These are phyloP conservation scores for Amazona guildingii DNA, from an alignment of 2,113 vertebrate genomes.

Conservation along the genomic window DNA sequence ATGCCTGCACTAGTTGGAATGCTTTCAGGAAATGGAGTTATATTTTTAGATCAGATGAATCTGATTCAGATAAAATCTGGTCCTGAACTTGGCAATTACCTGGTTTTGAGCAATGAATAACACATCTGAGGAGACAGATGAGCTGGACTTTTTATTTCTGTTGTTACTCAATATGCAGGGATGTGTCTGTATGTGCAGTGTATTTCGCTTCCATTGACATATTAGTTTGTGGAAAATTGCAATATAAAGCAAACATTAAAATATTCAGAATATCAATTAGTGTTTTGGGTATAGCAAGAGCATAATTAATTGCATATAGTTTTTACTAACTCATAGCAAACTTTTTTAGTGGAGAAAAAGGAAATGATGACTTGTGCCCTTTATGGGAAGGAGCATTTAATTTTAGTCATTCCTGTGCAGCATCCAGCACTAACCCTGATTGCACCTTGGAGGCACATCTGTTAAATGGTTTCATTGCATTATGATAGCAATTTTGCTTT, in stretches of 20 bases:
- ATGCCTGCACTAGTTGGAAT: not conserved
- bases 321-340: not conserved
- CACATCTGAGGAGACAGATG: not conserved
- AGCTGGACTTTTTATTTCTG: not conserved
- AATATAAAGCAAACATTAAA: not conserved
- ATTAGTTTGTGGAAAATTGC: not conserved
- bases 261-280: not conserved
- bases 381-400: not conserved
- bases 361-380: not conserved
- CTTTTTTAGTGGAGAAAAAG: not conserved
- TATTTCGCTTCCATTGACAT: not conserved
- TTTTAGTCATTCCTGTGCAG: not conserved
- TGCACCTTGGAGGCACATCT: not conserved
- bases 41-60: slow-evolving; percentile 19
- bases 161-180: not conserved
- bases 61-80: not conserved
- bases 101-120: not conserved
- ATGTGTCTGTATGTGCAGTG: not conserved
- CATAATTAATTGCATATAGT: not conserved
- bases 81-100: not conserved
- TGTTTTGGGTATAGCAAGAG: not conserved
- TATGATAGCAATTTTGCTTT: not conserved
- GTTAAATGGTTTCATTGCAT: not conserved
- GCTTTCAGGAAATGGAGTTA: not conserved
- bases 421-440: not conserved